Evolutionary conservation across 2,797 vertebrate species (phyloP).

Genomic region (Schizopygopsis pylzovi): DNA sequence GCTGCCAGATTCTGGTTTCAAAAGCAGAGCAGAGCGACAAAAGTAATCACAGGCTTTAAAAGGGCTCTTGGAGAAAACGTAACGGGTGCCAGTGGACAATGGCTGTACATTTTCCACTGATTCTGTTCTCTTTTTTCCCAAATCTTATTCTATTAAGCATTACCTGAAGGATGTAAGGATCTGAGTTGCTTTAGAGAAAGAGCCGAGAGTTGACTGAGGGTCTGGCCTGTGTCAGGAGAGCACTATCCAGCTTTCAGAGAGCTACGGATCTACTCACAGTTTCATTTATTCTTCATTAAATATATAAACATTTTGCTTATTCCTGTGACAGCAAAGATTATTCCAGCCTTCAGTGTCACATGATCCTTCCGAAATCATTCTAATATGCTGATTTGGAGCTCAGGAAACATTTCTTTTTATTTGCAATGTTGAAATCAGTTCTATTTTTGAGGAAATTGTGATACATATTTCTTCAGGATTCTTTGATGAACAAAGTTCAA

Average conservation of each 20-base stretch:
- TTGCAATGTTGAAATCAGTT: too few species aligned
- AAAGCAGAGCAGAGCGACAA: slow-evolving; percentile 37
- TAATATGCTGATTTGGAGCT: neutral
- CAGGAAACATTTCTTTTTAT: too few species aligned
- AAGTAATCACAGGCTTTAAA: slow-evolving; percentile 35
- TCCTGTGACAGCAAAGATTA: neutral
- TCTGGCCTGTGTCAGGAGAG: neutral
- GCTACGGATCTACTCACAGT: neutral
- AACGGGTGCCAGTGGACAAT: slow-evolving; percentile 21
- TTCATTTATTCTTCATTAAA: neutral
- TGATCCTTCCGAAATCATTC: neutral
- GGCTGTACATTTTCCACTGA: neutral
- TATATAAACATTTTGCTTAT: neutral
- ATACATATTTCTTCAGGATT: neutral
- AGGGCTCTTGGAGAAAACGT: slow-evolving; percentile 29
- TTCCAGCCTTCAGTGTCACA: neutral
- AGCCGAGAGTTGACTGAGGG: neutral
- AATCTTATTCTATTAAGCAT: neutral
- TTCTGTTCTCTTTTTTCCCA: slow-evolving; percentile 22
- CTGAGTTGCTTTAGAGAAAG: too few species aligned
- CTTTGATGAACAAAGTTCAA: neutral
- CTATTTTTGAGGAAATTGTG: neutral
- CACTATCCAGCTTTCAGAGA: neutral
- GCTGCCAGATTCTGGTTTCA: slow-evolving; percentile 48
- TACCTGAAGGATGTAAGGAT: neutral